Percentiles rank a stretch among this genome's conserved stretches.
Conservation (phyloP, 1,140 invertebrate genomes). For the Gonioctena quinquepunctata region DNA sequence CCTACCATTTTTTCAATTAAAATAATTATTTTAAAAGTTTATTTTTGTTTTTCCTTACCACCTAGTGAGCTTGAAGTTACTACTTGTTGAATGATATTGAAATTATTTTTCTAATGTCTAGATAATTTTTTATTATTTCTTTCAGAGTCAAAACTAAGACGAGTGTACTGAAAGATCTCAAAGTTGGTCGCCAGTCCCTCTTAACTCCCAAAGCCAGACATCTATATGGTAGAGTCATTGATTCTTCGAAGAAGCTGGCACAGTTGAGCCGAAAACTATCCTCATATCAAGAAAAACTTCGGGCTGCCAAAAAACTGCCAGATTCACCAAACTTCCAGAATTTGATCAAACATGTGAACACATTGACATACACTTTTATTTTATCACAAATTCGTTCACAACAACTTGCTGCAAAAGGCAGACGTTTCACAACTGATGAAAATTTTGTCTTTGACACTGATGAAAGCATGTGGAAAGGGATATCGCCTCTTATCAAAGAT, state of each 20-base stretch:
- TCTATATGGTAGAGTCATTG: background rate
- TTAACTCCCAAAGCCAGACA: background rate
- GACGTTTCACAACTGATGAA: slow-evolving; percentile 36
- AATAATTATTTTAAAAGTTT: background rate
- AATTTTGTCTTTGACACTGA: slow-evolving; percentile 36
- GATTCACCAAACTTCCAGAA: background rate
- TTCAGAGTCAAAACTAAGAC: background rate
- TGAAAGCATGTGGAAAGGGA: slow-evolving; percentile 41
- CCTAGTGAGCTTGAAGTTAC: background rate
- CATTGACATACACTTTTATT: slow-evolving; percentile 25
- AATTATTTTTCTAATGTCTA: background rate
- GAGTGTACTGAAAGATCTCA: background rate
- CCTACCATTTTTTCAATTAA: background rate
- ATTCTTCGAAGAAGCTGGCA: background rate
- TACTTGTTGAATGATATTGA: background rate
- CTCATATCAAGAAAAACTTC: background rate
- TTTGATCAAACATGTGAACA: slow-evolving; percentile 10
- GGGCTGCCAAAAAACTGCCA: background rate
- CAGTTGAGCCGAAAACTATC: background rate
- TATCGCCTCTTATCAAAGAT: slow-evolving; percentile 35
- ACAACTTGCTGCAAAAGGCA: slow-evolving; percentile 13
- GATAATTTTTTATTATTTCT: background rate
- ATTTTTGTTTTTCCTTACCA: background rate
- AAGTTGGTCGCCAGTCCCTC: background rate
- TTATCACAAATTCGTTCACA: slow-evolving; percentile 23